These are phyloP conservation scores for Nipponia nippon DNA, from an alignment of 2,113 vertebrate genomes.

Conservation along the genomic window DNA sequence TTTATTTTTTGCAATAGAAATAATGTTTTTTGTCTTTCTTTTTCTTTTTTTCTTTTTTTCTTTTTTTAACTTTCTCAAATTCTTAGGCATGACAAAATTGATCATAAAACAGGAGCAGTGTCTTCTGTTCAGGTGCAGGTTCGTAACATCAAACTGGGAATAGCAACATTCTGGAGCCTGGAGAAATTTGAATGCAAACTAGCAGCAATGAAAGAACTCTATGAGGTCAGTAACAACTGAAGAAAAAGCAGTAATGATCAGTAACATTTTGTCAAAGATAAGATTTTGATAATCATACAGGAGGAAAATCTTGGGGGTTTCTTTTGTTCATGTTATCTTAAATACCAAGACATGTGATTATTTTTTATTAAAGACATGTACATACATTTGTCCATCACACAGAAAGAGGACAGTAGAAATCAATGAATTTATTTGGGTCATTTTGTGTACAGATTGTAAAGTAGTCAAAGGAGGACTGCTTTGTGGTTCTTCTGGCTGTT, in stretches of 20 bases:
- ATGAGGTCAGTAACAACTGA: conserved; percentile 78
- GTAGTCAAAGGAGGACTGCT: neutral
- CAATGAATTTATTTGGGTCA: neutral
- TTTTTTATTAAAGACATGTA: neutral
- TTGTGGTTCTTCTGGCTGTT: neutral
- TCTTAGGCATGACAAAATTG: conserved; percentile 78
- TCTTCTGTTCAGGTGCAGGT: conserved; percentile 80
- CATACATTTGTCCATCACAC: neutral
- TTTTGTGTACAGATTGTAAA: neutral
- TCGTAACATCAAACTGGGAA: conserved; percentile 85
- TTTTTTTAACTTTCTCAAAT: neutral
- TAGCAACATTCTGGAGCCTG: conserved; percentile 89
- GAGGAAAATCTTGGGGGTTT: neutral
- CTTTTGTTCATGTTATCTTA: neutral
- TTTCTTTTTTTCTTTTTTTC: neutral
- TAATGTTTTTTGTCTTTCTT: neutral
- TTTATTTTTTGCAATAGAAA: neutral
- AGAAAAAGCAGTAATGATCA: neutral
- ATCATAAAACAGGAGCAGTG: conserved; percentile 41
- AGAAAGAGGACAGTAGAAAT: neutral
- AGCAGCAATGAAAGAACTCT: conserved; percentile 88
- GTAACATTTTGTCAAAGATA: neutral
- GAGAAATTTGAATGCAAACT: conserved; percentile 94
- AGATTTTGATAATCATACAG: neutral
- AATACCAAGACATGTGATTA: accelerated